Conservation (phyloP, 1,140 invertebrate genomes). For the Agrypnia vestita region DNA sequence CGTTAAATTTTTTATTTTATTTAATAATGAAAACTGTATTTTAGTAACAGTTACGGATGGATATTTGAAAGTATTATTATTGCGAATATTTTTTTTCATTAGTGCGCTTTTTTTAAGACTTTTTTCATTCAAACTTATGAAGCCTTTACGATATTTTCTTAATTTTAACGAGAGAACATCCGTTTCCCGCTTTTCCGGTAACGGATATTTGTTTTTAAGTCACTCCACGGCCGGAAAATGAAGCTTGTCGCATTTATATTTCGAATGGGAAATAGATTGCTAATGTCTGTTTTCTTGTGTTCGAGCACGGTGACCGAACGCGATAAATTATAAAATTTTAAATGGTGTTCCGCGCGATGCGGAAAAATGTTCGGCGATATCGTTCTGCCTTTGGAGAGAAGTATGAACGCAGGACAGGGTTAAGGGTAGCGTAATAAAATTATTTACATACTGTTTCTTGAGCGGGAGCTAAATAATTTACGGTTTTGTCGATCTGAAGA, state of each 20-base stretch:
- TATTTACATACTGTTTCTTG: too few species aligned
- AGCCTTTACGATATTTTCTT: not conserved
- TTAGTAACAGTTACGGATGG: too few species aligned
- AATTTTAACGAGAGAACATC: conserved; percentile 4
- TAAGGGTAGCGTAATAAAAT: not conserved
- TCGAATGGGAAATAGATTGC: conserved; percentile 42
- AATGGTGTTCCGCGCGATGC: too few species aligned
- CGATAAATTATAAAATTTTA: not conserved
- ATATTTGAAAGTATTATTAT: too few species aligned
- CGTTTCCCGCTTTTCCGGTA: conserved; percentile 14
- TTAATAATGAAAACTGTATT: too few species aligned
- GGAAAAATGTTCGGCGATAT: not conserved
- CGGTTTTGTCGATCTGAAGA: too few species aligned
- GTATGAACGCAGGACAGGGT: not conserved
- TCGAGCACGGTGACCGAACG: not conserved
- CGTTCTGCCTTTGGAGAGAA: not conserved
- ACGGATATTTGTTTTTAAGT: conserved; percentile 48
- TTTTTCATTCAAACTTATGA: too few species aligned
- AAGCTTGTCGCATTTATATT: conserved; percentile 42
- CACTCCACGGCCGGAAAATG: conserved; percentile 35
- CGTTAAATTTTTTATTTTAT: too few species aligned
- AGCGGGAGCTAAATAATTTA: too few species aligned
- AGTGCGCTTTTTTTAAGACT: too few species aligned
- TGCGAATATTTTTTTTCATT: too few species aligned
- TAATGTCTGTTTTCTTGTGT: conserved; percentile 23